These are phyloP conservation scores for Aleiodes testaceus DNA, from an alignment of 2,888 invertebrate species.

Conservation along the genomic window DNA sequence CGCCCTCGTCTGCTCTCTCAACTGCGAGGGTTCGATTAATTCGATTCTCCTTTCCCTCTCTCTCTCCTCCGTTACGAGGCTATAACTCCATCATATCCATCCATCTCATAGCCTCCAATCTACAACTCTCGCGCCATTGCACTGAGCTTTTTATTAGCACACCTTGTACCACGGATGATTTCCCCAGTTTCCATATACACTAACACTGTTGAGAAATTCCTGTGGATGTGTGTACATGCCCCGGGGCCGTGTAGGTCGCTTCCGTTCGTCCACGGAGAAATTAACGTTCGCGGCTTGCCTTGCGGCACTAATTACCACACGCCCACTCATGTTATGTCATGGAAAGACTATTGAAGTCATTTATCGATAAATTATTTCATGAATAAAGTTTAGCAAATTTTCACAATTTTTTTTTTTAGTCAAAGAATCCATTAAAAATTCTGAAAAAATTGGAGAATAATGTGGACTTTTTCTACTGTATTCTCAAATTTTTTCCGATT, in stretches of 20 bases:
- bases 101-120: constrained; percentile 8
- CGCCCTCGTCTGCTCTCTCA: not conserved
- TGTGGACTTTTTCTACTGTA: too few species aligned
- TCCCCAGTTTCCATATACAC: constrained; percentile 40
- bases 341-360: constrained; percentile 13
- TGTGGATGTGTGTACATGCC: constrained; percentile 26
- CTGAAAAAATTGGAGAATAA: too few species aligned
- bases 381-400: too few species aligned
- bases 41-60: constrained; percentile 13
- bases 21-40: constrained; percentile 18
- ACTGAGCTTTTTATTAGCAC: constrained; percentile 30
- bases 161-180: constrained; percentile 31
- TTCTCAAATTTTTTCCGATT: too few species aligned
- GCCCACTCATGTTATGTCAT: constrained; percentile 29
- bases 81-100: not conserved
- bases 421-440: too few species aligned
- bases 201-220: not conserved
- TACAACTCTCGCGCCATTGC: constrained; percentile 25
- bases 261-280: constrained; percentile 43
- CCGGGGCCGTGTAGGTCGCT: constrained; percentile 38
- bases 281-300: constrained; percentile 43
- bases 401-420: too few species aligned
- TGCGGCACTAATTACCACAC: constrained; percentile 42
- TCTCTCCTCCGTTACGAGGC: not conserved
- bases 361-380: not conserved